These are phyloP conservation scores for Pardosa pseudoannulata DNA, from an alignment of 2,888 invertebrate genomes.

Conservation along the genomic window DNA sequence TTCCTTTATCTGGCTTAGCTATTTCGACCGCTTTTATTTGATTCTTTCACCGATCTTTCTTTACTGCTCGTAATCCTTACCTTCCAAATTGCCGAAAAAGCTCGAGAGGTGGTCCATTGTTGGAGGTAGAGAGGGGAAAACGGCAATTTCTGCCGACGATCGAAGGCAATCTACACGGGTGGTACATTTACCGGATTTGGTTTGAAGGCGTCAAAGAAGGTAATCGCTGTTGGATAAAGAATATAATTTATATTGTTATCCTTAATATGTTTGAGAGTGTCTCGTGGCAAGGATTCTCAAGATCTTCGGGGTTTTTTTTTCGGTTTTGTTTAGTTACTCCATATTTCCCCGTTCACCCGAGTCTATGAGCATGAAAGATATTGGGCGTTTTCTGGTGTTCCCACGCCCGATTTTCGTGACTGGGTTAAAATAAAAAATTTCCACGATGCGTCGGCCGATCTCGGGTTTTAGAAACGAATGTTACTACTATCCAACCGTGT, in stretches of 20 bases:
- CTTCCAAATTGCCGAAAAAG: neutral
- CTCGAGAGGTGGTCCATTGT: neutral
- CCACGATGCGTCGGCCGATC: neutral
- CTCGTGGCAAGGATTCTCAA: neutral
- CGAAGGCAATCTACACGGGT: neutral
- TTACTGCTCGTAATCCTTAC: too few species aligned
- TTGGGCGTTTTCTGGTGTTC: slow-evolving; percentile 55
- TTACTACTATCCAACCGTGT: too few species aligned
- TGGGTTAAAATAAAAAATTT: neutral
- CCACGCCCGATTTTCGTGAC: slow-evolving; percentile 57
- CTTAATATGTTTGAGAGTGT: neutral
- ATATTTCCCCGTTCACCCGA: neutral
- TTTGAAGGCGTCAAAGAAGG: neutral
- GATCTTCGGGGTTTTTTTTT: neutral
- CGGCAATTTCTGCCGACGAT: neutral
- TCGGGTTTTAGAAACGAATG: too few species aligned
- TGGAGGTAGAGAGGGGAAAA: neutral
- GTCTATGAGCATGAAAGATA: slow-evolving; percentile 29
- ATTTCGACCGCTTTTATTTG: too few species aligned
- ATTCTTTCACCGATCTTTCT: too few species aligned
- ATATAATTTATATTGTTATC: neutral
- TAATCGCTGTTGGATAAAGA: neutral
- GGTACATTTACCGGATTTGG: neutral
- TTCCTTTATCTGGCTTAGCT: too few species aligned
- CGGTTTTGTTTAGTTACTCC: neutral